Conservation (phyloP, 2,113 vertebrate genomes). For the Pogona vitticeps region DNA sequence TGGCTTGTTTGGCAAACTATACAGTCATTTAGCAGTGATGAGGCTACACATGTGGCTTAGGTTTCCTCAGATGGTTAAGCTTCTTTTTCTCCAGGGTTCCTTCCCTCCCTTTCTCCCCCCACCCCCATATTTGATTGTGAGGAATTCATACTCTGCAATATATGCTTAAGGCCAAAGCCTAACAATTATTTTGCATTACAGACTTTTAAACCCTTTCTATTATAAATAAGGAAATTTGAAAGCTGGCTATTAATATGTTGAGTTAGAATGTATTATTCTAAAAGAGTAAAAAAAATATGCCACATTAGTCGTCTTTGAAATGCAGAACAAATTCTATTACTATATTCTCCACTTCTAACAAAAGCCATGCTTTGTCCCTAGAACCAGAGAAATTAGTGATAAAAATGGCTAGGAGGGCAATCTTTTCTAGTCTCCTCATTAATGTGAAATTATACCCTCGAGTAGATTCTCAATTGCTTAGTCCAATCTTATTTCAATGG, state of each 20-base stretch:
- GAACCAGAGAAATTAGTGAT: conserved; percentile 17
- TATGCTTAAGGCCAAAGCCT: conserved; percentile 37
- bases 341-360: conserved; percentile 23
- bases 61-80: conserved; percentile 73
- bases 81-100: conserved; percentile 47
- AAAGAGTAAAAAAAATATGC: neutral
- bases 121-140: conserved; percentile 46
- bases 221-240: conserved; percentile 45
- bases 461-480: conserved; percentile 31
- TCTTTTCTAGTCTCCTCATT: neutral
- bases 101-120: neutral
- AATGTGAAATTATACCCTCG: conserved; percentile 27
- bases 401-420: conserved; percentile 7
- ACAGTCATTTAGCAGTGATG: conserved; percentile 69
- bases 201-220: conserved; percentile 40
- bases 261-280: conserved; percentile 18
- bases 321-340: conserved; percentile 23
- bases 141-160: conserved; percentile 37
- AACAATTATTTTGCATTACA: conserved; percentile 40
- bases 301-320: conserved; percentile 33
- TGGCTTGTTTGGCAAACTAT: conserved; percentile 70
- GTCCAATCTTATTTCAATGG: conserved; percentile 36
- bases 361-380: conserved; percentile 14
- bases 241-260: conserved; percentile 32
- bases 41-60: conserved; percentile 68